Evolutionary conservation across 2,113 vertebrate species (phyloP).

Genomic region (Eulemur macaco): DNA sequence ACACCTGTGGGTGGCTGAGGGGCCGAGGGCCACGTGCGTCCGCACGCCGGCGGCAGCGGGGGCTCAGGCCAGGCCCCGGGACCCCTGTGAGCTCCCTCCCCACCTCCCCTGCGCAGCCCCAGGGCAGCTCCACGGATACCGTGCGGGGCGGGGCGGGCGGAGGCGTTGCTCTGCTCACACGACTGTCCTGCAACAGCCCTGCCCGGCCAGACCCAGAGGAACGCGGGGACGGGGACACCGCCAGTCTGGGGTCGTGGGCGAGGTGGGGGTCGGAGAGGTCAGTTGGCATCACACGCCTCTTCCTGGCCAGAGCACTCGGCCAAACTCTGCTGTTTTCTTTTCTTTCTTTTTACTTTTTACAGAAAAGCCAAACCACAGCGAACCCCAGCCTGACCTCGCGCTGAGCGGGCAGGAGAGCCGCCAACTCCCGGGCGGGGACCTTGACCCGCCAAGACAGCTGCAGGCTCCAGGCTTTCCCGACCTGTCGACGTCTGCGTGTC

Average conservation of each 20-base stretch:
- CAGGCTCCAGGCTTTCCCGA: too few relatives aligned
- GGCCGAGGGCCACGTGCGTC: too few relatives aligned
- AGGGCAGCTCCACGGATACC: not conserved
- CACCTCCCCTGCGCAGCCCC: not conserved
- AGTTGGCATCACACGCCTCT: not conserved
- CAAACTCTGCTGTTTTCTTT: not conserved
- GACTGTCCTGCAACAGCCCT: too few relatives aligned
- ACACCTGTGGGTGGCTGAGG: not conserved
- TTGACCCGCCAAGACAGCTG: slow-evolving; percentile 79
- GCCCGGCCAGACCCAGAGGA: not conserved
- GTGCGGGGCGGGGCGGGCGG: too few relatives aligned
- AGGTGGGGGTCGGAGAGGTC: too few relatives aligned
- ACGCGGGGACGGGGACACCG: not conserved
- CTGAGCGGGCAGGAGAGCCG: slow-evolving; percentile 65
- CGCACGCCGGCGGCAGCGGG: too few relatives aligned
- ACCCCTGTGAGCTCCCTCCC: not conserved
- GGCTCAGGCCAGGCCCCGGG: too few relatives aligned
- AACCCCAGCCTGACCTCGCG: not conserved
- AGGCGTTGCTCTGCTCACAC: too few relatives aligned
- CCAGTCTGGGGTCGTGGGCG: too few relatives aligned
- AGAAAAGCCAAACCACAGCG: not conserved
- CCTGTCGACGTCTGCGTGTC: not conserved
- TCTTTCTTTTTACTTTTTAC: not conserved
- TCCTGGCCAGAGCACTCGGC: not conserved
- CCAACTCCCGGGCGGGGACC: slow-evolving; percentile 82